Evolutionary conservation across 2,113 vertebrate species (phyloP), one percentile per base, ranked within the genome.

Genomic region (Physeter macrocephalus): DNA sequence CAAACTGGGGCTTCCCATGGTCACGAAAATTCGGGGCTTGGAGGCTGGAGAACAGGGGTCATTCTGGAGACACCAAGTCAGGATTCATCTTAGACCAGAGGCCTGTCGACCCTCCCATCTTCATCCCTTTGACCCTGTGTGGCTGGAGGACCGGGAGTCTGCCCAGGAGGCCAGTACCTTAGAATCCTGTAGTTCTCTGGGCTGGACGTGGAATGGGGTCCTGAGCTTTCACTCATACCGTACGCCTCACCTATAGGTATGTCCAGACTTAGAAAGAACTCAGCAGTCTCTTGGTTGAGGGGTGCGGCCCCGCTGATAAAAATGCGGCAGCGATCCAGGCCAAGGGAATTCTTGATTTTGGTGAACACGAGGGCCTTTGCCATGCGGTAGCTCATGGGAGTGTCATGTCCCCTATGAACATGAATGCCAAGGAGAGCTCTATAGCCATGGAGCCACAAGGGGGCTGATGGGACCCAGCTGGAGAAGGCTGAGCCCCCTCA

Each of bases 241-340:
- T 99, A 99, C 66, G 99, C 98, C 97, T 99, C 99, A 0, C 99
- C 98, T 14, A 99, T 91, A 0, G 99, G 99, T 1, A 99, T 99
- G 95, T 99, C 99, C 43, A 99, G 98, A 93, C 99, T 99, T n/a
- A 99, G 96, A 74, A 99, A 99, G 98, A 99, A 99, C 52, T 99
- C 99, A 52, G 99, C 95, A 0, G 99, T 99, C 25, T 99, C 99
- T 61, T 98, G 99, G 97, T 99, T 98, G 77, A 99, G 99, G 66
- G 99, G 99, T 0, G 99, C 99, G 0, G 99, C 99, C 2, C 99
- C 99, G 0, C 99, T 99, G 98, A 99, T 99, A 95, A 99, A 99
- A 82, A 88, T 98, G 1, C 29, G 98, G 98, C 99, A 99, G 61
- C 98, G 99, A 39, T 99, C 99, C 97, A 99, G 95, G 2, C 99